phyloP scores from a whole-genome alignment of 2,113 vertebrate genomes.

The Saguinus midas region DNA sequence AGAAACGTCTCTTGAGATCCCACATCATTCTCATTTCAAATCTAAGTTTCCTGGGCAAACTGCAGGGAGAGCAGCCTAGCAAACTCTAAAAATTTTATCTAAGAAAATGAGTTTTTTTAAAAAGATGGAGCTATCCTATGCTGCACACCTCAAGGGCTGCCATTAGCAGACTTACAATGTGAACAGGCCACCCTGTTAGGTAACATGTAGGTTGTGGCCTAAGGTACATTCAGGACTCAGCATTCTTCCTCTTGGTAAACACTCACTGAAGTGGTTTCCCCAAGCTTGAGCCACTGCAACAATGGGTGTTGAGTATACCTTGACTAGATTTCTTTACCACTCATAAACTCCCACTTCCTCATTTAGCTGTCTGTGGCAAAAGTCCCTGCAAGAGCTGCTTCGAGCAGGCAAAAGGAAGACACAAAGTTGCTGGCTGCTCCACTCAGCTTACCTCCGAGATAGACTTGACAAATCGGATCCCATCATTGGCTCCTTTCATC shows the following conservation, averaged over 20 bases:
- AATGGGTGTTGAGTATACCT: neutral
- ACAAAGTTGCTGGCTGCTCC: neutral
- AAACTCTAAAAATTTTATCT: neutral
- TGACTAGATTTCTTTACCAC: neutral
- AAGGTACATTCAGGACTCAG: rapidly evolving
- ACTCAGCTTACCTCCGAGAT: slow-evolving; percentile 90
- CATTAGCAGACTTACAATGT: neutral
- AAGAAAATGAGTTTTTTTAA: neutral
- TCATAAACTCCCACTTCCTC: neutral
- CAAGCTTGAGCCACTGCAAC: neutral
- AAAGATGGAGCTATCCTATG: neutral
- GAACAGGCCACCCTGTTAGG: neutral
- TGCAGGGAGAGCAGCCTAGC: neutral
- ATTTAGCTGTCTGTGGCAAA: neutral
- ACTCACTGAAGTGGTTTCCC: neutral
- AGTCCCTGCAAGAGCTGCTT: no score
- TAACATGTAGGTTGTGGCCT: rapidly evolving
- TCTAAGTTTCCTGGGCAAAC: neutral
- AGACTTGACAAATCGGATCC: slow-evolving; percentile 97
- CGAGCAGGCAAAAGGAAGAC: neutral
- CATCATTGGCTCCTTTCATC: slow-evolving; percentile 96
- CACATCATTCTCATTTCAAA: neutral
- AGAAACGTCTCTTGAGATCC: neutral
- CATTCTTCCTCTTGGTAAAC: neutral
- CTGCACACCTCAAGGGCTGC: neutral